Evolutionary conservation across 2,797 vertebrate species (phyloP), one percentile per base, ranked within the genome.

Genomic region (Enteromius paludinosus): DNA sequence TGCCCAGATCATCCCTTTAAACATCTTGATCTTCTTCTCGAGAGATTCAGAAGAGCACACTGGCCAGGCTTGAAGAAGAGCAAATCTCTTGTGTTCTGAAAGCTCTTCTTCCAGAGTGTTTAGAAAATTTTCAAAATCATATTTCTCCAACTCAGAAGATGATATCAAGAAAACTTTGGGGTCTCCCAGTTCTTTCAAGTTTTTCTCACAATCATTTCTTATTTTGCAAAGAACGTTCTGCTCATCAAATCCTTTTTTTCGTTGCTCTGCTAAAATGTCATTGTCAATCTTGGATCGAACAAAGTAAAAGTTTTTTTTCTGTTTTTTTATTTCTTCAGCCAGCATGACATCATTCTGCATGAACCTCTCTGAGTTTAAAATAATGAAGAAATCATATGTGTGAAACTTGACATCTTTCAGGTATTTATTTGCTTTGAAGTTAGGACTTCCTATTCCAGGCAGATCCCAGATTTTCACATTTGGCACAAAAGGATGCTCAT

Each of bases 391-490:
- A 72, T 89, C 84, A 33, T 74, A 87, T 8, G 28, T 80, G 23
- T 83, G 8, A 65, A 84, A 68, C 20, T 76, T 59, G 17, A 87
- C 73, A 0, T 84, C 81, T 33, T 87, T 83, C n/a, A 87, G 73
- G n/a, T 87, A 91, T 7, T 69, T 82, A 41, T 83, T 75, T 1
- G 80, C 80, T 41, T 78, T 70, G 18, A 90, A 88, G 15, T 87
- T 89, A 10, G 85, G 74, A 7, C 62, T 86, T 54, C 88, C 88
- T 25, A 85, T 86, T 65, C 83, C 89, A 41, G 89, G 88, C 62
- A 89, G 70, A 54, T 89, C 87, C 86, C 86, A 89, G 23, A 89
- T 20, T 35, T 54, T 76, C 4, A 90, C 86, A 17, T 83, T 84
- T 33, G 88, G 73, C 78, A 86, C 65, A 38, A 18, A 52, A 28